Evolutionary conservation across 2,797 vertebrate genomes (phyloP).

Genomic region (Lemur catta): DNA sequence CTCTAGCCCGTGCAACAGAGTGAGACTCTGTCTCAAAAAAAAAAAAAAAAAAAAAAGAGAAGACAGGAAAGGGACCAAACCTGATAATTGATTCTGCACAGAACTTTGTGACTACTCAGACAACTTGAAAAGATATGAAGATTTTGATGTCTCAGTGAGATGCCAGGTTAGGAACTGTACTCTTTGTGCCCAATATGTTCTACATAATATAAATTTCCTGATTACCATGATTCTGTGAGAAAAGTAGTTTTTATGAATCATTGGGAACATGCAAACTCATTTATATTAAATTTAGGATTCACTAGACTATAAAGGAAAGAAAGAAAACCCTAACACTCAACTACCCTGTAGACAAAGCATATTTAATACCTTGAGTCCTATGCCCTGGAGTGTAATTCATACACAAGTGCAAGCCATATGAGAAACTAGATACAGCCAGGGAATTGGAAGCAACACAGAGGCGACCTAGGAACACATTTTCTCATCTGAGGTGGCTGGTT

Average conservation of each 20-base stretch:
- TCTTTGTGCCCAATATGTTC: not conserved
- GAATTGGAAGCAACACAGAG: not conserved
- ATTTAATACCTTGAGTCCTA: not conserved
- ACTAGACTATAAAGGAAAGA: not conserved
- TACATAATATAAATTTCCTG: not conserved
- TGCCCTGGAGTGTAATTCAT: not conserved
- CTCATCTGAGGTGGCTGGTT: constrained; percentile 4
- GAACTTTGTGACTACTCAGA: not conserved
- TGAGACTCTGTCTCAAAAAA: too few species aligned
- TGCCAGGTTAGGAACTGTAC: not conserved
- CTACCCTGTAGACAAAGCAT: not conserved
- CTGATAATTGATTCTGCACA: not conserved
- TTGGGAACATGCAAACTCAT: not conserved
- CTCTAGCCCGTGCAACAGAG: too few species aligned
- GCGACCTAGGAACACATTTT: not conserved
- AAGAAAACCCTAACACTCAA: not conserved
- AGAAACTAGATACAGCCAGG: not conserved
- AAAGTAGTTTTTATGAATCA: not conserved
- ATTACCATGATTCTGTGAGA: not conserved
- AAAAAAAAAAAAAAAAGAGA: too few species aligned
- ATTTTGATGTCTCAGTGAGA: not conserved
- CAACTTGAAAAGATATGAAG: not conserved
- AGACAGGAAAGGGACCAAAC: not conserved
- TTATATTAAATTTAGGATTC: not conserved
- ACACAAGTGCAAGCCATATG: not conserved